Percentiles rank a stretch among this genome's conserved stretches.
Conservation (phyloP, 2,113 vertebrate species). For the Condylura cristata region DNA sequence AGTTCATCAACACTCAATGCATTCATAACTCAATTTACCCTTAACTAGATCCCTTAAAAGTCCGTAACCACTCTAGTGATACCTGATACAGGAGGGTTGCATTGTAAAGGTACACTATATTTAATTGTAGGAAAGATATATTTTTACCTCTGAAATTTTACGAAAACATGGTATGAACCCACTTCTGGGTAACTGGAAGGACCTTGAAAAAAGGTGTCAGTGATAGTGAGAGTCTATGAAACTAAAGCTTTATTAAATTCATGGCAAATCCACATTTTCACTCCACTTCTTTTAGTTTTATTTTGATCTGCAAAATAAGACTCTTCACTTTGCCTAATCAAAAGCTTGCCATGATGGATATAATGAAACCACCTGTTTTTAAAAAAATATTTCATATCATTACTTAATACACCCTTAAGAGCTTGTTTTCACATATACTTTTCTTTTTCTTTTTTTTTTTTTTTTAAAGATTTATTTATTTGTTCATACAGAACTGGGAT, state of each 20-base stretch:
- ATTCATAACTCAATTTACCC: neutral
- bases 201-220: neutral
- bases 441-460: too few relatives aligned
- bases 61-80: neutral
- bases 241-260: neutral
- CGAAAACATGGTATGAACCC: neutral
- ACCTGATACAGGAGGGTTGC: neutral
- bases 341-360: neutral
- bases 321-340: neutral
- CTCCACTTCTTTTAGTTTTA: neutral
- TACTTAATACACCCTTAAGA: neutral
- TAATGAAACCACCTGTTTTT: neutral
- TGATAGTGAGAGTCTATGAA: neutral
- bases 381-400: neutral
- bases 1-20: neutral
- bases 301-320: neutral
- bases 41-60: neutral
- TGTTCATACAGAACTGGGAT: too few relatives aligned
- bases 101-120: neutral
- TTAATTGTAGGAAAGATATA: neutral
- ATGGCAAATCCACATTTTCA: neutral
- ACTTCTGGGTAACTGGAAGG: neutral
- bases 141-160: neutral
- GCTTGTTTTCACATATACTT: neutral
- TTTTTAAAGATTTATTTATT: too few relatives aligned